A percentile compares a stretch with the other conserved stretches of the same genome.
These are phyloP conservation scores for Himalopsyche japonica DNA, from an alignment of 2,888 invertebrate genomes.

Conservation along the genomic window DNA sequence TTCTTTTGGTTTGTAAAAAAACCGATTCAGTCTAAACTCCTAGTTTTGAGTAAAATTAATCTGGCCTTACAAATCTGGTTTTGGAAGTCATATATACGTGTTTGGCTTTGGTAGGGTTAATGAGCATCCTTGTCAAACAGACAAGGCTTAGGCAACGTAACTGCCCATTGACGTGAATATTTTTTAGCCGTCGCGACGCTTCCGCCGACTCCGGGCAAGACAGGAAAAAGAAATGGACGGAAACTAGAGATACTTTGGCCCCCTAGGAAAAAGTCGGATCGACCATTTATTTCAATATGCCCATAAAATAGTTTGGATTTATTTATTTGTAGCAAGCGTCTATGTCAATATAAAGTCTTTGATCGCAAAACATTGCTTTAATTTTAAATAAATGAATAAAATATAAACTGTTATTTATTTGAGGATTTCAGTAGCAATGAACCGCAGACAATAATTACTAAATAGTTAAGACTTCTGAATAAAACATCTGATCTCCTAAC, in stretches of 20 bases:
- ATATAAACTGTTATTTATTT: too few species aligned
- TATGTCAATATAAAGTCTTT: background rate
- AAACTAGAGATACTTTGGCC: background rate
- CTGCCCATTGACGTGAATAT: constrained; percentile 3
- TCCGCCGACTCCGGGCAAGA: background rate
- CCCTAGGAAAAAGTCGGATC: background rate
- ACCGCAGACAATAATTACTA: too few species aligned
- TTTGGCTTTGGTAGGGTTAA: background rate
- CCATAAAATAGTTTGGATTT: background rate
- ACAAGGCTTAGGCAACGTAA: background rate
- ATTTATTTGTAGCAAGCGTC: background rate
- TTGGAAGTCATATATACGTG: too few species aligned
- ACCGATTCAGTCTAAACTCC: too few species aligned
- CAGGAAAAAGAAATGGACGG: background rate
- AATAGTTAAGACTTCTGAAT: too few species aligned
- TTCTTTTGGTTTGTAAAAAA: too few species aligned
- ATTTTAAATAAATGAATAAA: too few species aligned
- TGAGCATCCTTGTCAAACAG: constrained; percentile 7
- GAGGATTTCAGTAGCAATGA: too few species aligned
- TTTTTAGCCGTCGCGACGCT: background rate
- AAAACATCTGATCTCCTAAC: too few species aligned
- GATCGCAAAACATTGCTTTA: too few species aligned
- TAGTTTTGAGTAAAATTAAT: too few species aligned
- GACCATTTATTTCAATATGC: background rate
- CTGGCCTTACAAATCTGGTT: too few species aligned